Evolutionary conservation across 2,797 vertebrate genomes (phyloP).

Genomic region (Hydrophis major): DNA sequence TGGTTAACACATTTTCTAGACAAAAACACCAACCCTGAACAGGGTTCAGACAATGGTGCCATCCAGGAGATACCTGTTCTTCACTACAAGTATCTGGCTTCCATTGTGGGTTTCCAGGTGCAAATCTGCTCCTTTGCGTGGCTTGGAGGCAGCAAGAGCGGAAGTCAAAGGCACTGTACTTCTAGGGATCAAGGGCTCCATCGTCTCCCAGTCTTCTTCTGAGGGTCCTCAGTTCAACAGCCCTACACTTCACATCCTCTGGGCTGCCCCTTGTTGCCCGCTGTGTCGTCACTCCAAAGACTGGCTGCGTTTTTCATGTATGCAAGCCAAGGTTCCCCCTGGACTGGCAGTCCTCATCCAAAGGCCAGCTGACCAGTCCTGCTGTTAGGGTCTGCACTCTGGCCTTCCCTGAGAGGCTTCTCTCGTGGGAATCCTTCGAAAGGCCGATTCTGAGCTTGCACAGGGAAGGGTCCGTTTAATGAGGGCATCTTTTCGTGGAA

Average conservation of each 20-base stretch:
- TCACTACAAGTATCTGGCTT: constrained; percentile 61
- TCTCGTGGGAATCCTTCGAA: constrained; percentile 46
- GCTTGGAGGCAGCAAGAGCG: constrained; percentile 40
- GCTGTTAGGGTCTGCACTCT: constrained; percentile 45
- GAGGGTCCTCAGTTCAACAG: constrained; percentile 61
- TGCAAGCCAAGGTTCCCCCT: constrained; percentile 58
- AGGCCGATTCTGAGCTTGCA: constrained; percentile 56
- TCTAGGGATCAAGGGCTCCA: constrained; percentile 53
- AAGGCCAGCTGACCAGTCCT: constrained; percentile 56
- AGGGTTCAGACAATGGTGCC: constrained; percentile 65
- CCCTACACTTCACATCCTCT: constrained; percentile 41
- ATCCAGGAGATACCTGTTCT: constrained; percentile 65
- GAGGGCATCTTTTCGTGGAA: constrained; percentile 54
- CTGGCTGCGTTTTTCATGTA: constrained; percentile 40
- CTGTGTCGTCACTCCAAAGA: constrained; percentile 42
- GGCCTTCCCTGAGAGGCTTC: constrained; percentile 43
- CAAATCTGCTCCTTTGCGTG: constrained; percentile 57
- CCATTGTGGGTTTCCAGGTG: constrained; percentile 46
- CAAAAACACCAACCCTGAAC: constrained; percentile 68
- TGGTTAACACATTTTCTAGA: constrained; percentile 73
- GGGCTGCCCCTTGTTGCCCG: constrained; percentile 55
- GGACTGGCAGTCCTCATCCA: constrained; percentile 64
- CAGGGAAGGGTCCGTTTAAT: constrained; percentile 45
- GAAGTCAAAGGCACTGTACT: constrained; percentile 57
- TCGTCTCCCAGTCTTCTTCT: constrained; percentile 58